phyloP scores from a whole-genome alignment of 2,888 invertebrate species.

The Gryllus longicercus region DNA sequence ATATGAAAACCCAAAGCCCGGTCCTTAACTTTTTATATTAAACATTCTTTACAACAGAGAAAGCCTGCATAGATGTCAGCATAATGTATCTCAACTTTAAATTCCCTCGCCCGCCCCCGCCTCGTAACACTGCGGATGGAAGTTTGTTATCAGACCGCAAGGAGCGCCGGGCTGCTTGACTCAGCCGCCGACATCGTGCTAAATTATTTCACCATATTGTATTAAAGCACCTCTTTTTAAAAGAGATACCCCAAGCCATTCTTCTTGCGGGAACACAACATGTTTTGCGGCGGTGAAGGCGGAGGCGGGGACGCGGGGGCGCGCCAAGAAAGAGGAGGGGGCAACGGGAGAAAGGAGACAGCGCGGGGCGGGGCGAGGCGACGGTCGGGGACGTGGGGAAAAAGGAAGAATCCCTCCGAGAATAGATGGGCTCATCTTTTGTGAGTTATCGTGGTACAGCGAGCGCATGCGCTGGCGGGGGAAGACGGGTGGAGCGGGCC shows the following conservation, averaged over 20 bases:
- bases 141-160: background rate
- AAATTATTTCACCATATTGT: constrained; percentile 7
- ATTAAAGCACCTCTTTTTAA: constrained; percentile 8
- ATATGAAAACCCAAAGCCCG: no score
- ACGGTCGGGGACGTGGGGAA: background rate
- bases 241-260: background rate
- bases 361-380: background rate
- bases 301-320: background rate
- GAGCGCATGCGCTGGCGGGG: background rate
- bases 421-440: constrained; percentile 17
- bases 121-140: background rate
- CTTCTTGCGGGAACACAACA: constrained; percentile 17
- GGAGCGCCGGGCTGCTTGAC: background rate
- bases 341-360: background rate
- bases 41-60: no score
- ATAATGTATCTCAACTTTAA: no score
- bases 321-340: background rate
- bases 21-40: no score
- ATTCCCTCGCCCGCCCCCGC: no score
- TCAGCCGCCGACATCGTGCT: background rate
- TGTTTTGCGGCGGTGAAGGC: background rate
- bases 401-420: background rate
- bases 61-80: no score
- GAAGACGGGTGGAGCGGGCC: background rate
- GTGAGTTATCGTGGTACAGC: background rate